Base-by-base conservation (phyloP, 2,113 vertebrate species). In the Nothoprocta pentlandii region DNA sequence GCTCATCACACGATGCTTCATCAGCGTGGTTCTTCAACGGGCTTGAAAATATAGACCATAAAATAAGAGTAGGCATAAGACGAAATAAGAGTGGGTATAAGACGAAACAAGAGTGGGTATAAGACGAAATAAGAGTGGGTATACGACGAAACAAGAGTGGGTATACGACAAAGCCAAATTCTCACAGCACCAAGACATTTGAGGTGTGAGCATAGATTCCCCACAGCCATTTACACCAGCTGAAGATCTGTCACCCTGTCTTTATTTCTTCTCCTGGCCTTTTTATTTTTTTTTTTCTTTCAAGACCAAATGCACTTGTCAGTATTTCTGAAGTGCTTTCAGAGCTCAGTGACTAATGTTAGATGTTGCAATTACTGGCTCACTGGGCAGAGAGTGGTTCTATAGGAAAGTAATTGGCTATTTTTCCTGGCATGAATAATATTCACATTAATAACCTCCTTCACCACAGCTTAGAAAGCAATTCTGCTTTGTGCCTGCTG, bases 341-440 rank as follows among this genome's bases (percentile, higher is more conserved):
- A 94, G 93, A 90, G 87, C 42, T 93, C 85, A 6, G 17, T 93
- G 89, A 94, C 44, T 17, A 90, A 88, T 87, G 78, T 67, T 92
- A 89, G 92, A 87, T 93, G 77, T 81, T 92, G 91, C 93, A 94
- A 88, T 94, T 94, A 93, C 76, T 67, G 75, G 79, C 95, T 95
- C 82, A 59, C 84, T 94, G 93, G 87, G 84, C 94, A 93, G 90
- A 93, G 89, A 94, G 68, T 75, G 58, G 90, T 80, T 91, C 91
- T 91, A 70, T 80, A 59, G 86, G 82, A 94, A 95, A 69, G 88
- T 95, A 97, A 96, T 96, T 94, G 94, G 92, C 85, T 96, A 96
- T 96, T 96, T 96, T 92, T 95, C 90, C 93, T 95, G 82, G 92
- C 80, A 90, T 96, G 93, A 96, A 96, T 97, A 96, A 96, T 94